phyloP scores from a whole-genome alignment of 2,888 invertebrate species.

The Lithophane semibrunnea region DNA sequence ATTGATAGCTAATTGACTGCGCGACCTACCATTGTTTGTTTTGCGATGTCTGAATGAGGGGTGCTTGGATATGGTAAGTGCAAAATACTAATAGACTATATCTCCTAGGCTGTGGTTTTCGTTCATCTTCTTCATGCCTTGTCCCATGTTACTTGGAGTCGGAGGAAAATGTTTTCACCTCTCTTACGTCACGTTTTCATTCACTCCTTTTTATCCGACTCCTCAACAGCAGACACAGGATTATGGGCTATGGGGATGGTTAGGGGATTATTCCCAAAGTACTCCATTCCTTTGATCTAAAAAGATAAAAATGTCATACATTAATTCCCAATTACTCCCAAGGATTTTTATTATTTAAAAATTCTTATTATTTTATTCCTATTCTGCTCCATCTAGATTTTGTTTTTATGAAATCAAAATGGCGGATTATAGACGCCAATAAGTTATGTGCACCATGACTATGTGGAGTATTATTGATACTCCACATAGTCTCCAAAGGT shows the following conservation, averaged over 20 bases:
- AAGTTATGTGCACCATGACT: neutral
- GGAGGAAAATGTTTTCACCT: neutral
- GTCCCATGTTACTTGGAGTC: neutral
- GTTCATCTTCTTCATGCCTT: neutral
- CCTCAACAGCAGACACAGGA: neutral
- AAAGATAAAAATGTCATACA: too few species aligned
- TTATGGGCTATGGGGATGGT: neutral
- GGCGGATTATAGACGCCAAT: neutral
- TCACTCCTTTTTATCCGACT: neutral
- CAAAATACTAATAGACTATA: neutral
- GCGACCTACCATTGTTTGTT: slow-evolving; percentile 70
- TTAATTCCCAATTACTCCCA: too few species aligned
- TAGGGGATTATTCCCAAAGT: too few species aligned
- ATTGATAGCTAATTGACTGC: slow-evolving; percentile 68
- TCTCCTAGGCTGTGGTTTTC: neutral
- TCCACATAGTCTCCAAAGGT: too few species aligned
- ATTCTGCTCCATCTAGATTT: neutral
- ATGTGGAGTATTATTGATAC: neutral
- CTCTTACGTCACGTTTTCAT: neutral
- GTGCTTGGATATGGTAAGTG: slow-evolving; percentile 47
- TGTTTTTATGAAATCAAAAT: neutral
- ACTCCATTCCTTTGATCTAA: too few species aligned
- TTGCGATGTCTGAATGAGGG: slow-evolving; percentile 62
- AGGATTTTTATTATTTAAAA: too few species aligned
- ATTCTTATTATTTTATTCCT: too few species aligned